Percentiles rank a stretch among this genome's conserved stretches.
These are phyloP conservation scores for Ceratosolen fusciceps DNA, from an alignment of 1,140 invertebrate genomes.

Conservation along the genomic window DNA sequence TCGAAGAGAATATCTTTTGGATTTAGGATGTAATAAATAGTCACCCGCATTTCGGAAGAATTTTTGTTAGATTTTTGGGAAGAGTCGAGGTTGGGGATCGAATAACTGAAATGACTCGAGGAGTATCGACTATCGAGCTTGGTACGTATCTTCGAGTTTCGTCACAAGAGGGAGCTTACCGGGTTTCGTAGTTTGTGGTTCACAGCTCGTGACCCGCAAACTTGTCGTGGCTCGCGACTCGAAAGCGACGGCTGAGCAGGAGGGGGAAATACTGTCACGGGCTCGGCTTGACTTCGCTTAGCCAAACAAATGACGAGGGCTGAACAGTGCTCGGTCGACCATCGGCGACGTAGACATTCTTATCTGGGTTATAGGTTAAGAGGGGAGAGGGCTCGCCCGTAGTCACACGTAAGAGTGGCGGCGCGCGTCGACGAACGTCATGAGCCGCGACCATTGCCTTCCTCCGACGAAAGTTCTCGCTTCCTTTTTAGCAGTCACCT, in stretches of 20 bases:
- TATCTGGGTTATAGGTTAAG: not conserved
- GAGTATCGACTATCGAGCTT: too few species aligned
- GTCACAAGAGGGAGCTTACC: not conserved
- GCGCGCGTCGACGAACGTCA: not conserved
- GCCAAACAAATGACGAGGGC: slow-evolving; percentile 61
- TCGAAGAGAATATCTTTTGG: too few species aligned
- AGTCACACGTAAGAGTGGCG: not conserved
- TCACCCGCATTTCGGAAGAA: too few species aligned
- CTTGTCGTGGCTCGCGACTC: too few species aligned
- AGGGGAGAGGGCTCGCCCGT: not conserved
- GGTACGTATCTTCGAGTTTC: not conserved
- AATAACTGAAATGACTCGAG: too few species aligned
- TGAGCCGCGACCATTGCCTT: not conserved
- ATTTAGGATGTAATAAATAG: too few species aligned
- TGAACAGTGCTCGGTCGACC: slow-evolving; percentile 51
- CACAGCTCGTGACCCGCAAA: too few species aligned
- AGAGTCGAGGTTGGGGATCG: too few species aligned
- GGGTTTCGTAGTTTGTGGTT: too few species aligned
- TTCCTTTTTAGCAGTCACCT: not conserved
- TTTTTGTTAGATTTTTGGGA: too few species aligned
- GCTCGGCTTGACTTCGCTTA: slow-evolving; percentile 55
- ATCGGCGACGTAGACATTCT: not conserved
- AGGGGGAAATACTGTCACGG: slow-evolving; percentile 52
- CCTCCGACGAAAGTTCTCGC: slow-evolving; percentile 14
- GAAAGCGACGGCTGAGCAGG: too few species aligned